Evolutionary conservation across 2,888 invertebrate genomes (phyloP), one percentile per base, ranked within the genome.

Genomic region (Ochropleura plecta): DNA sequence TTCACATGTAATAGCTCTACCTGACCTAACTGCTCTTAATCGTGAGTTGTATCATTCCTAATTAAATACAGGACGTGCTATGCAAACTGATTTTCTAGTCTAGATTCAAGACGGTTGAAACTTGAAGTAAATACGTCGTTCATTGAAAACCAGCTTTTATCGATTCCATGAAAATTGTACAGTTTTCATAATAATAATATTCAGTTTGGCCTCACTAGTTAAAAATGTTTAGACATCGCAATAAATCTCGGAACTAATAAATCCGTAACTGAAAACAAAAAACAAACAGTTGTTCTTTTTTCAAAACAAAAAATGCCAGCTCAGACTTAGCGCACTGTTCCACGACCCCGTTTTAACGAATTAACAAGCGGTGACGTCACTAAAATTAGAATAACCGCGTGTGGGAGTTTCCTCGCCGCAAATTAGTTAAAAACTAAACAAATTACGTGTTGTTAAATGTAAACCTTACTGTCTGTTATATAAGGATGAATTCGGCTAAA

Each of bases 321-420:
- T 51, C 48, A 40, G 16, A 20, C 66, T 46, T 59, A 14, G 20
- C 70, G 42, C 70, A 53, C 55, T 81, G 76, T 80, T 69, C 73
- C 70, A 78, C 82, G 86, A 84, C 85, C 88, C 82, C 86, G 68
- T 82, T 88, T 82, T 80, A 59, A 73, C 74, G 78, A 84, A 86
- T 84, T 82, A 78, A 77, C 70, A 65, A 68, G 71, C 77, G 67
- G 40, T 84, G 79, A 85, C 84, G 73, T 84, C 81, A 85, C 48
- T 30, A 20, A 82, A 84, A 88, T 86, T 84, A 83, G 73, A 86
- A 81, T 86, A 85, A 81, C 72, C 83, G 79, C 83, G 74, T 87
- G 82, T 84, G 86, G 83, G 84, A 84, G 79, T 73, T 75, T 81
- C 78, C 73, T 77, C 73, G 82, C 83, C 55, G 79, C 82, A 77